Evolutionary conservation across 2,888 invertebrate species (phyloP).

Genomic region (Diplolepis rosae): DNA sequence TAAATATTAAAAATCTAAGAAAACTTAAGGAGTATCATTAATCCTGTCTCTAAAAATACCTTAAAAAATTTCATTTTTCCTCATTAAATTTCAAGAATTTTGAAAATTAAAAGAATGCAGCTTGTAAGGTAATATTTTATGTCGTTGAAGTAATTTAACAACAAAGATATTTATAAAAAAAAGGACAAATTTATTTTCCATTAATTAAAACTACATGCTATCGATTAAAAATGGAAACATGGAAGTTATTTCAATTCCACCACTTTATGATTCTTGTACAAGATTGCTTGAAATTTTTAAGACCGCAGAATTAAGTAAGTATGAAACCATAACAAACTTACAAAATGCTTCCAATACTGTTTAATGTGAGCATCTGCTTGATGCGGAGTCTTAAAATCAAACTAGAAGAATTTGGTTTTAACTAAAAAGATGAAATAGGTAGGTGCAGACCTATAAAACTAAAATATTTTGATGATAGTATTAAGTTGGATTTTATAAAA

Average conservation of each 20-base stretch:
- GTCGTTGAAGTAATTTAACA: neutral
- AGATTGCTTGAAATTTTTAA: too few relatives aligned
- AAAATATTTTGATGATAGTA: slow-evolving; percentile 15
- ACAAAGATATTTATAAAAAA: neutral
- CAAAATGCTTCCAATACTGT: neutral
- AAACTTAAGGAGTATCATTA: too few relatives aligned
- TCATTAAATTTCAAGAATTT: too few relatives aligned
- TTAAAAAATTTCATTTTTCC: too few relatives aligned
- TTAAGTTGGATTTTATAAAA: neutral
- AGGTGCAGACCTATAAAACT: slow-evolving; percentile 8
- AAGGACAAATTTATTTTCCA: slow-evolving; percentile 15
- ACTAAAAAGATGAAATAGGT: neutral
- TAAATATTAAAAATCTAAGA: too few relatives aligned
- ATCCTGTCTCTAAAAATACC: too few relatives aligned
- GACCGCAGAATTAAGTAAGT: too few relatives aligned
- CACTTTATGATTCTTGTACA: too few relatives aligned
- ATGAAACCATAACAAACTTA: too few relatives aligned
- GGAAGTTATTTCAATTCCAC: slow-evolving; percentile 4
- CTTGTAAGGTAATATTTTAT: too few relatives aligned
- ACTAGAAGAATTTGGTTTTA: neutral
- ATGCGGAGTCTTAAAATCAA: slow-evolving; percentile 4
- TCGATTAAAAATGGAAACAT: neutral
- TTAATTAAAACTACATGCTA: slow-evolving; percentile 5
- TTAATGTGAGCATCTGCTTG: neutral
- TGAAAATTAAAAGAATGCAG: too few relatives aligned